phyloP scores from a whole-genome alignment of 2,797 vertebrate species.

The Sebastes kiyomatsui region DNA sequence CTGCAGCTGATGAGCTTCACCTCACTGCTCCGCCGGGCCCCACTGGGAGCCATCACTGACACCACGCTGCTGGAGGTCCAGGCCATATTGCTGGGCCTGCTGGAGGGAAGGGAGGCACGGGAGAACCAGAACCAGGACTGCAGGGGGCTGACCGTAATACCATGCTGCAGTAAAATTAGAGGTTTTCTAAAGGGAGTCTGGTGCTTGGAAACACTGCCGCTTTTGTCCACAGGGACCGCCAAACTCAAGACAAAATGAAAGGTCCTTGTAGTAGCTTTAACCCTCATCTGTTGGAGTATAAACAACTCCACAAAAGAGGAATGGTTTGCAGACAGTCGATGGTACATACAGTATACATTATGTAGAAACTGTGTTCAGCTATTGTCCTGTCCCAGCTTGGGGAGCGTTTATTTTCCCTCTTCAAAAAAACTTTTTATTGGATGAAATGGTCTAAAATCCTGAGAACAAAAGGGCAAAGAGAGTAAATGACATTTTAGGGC shows the following conservation, averaged over 20 bases:
- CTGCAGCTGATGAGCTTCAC: too few species aligned
- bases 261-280: too few species aligned
- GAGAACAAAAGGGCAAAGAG: neutral
- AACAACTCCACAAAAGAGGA: neutral
- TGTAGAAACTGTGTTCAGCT: neutral
- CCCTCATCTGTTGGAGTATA: too few species aligned
- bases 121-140: neutral
- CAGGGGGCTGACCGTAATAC: fast-evolving
- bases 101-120: neutral
- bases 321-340: neutral
- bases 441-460: neutral
- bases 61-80: neutral
- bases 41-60: neutral
- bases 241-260: too few species aligned
- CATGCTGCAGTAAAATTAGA: neutral
- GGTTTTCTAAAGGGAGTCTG: neutral
- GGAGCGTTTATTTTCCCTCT: neutral
- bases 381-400: neutral
- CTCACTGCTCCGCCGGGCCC: neutral
- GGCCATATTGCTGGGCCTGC: neutral
- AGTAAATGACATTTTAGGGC: too few species aligned
- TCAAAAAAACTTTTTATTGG: too few species aligned
- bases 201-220: too few species aligned
- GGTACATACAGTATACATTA: neutral
- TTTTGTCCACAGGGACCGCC: neutral